These are phyloP conservation scores for Wasmannia auropunctata DNA, from an alignment of 1,140 invertebrate species.

Conservation along the genomic window DNA sequence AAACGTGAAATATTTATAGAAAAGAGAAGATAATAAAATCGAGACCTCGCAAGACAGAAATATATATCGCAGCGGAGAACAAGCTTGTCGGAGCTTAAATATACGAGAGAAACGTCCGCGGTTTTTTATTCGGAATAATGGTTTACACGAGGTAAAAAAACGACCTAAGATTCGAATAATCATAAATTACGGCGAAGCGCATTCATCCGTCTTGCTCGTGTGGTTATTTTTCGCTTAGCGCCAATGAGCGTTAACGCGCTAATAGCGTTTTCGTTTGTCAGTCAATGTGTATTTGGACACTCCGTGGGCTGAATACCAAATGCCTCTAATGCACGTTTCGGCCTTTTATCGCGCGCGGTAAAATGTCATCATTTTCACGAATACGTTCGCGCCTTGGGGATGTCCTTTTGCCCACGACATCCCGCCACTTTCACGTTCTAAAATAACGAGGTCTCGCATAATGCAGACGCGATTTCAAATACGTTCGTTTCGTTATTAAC, in stretches of 20 bases:
- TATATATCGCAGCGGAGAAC: background rate
- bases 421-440: background rate
- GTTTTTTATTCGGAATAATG: background rate
- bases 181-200: background rate
- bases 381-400: background rate
- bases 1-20: background rate
- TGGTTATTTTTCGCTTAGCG: background rate
- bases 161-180: background rate
- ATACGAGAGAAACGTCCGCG: background rate
- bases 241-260: background rate
- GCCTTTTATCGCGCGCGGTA: background rate
- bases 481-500: background rate
- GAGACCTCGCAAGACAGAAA: background rate
- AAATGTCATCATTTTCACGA: conserved; percentile 4
- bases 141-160: background rate
- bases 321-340: background rate
- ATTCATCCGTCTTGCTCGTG: background rate
- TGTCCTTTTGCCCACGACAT: background rate
- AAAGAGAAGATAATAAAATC: background rate
- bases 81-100: background rate
- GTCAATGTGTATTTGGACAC: background rate
- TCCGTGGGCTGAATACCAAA: background rate
- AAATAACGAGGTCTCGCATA: background rate
- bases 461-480: background rate
- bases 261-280: conserved; percentile 36